Conservation (phyloP, 1,140 invertebrate genomes). For the Ostrea edulis region DNA sequence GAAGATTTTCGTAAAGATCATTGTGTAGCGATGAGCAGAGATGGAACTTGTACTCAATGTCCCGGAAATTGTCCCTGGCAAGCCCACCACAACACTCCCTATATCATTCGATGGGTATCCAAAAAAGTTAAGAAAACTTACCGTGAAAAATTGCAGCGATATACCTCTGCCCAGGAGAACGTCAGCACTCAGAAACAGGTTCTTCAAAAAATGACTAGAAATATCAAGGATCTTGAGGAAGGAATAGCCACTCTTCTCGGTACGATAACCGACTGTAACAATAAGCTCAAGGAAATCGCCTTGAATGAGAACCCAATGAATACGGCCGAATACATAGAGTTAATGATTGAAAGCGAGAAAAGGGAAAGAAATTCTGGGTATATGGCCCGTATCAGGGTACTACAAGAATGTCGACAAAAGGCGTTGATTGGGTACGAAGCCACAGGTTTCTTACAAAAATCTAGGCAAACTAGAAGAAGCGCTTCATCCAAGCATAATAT, state of each 20-base stretch:
- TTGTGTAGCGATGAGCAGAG: slow-evolving; percentile 39
- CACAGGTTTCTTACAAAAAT: background rate
- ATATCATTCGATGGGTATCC: slow-evolving; percentile 16
- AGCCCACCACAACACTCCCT: slow-evolving; percentile 50
- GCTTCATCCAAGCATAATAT: background rate
- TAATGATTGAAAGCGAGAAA: slow-evolving; percentile 46
- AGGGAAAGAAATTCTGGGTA: slow-evolving; percentile 13
- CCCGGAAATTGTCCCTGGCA: slow-evolving; percentile 51
- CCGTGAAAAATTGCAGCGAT: slow-evolving; percentile 37
- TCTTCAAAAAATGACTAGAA: background rate
- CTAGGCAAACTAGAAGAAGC: background rate
- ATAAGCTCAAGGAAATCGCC: slow-evolving; percentile 44
- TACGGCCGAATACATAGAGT: slow-evolving; percentile 40
- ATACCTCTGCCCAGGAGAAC: background rate
- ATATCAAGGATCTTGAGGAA: background rate
- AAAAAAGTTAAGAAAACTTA: slow-evolving; percentile 48
- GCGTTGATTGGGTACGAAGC: slow-evolving; percentile 2
- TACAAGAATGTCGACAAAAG: slow-evolving; percentile 34
- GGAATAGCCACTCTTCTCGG: slow-evolving; percentile 8
- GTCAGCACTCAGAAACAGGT: slow-evolving; percentile 15
- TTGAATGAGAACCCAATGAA: slow-evolving; percentile 42
- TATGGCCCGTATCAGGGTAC: background rate
- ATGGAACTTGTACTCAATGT: slow-evolving; percentile 49
- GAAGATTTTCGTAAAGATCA: slow-evolving; percentile 38
- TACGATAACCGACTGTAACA: slow-evolving; percentile 6